Base-by-base conservation (phyloP, 2,888 invertebrate species). In the Phlogophora meticulosa region DNA sequence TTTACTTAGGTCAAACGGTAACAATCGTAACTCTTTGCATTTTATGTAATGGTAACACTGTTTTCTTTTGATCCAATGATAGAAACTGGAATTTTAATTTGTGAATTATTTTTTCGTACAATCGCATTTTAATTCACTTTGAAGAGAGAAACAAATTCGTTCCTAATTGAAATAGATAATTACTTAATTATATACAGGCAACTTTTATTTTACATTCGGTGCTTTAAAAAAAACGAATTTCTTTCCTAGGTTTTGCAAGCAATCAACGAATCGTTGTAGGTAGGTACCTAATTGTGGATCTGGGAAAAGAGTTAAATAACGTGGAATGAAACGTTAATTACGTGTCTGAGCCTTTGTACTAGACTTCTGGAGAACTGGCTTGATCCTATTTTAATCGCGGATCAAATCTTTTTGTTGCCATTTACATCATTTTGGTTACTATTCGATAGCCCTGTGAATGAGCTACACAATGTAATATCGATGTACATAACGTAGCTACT, bases 241-340 rank as follows among this genome's bases (percentile, higher is more conserved):
- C 5, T 40, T 20, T 40, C 13, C 17, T 10, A 13, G 9, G n/a
- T 17, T 62, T 62, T 2, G 24, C 17, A n/a, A 32, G 32, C 11
- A 32, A 15, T 32, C 15, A 34, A 17, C 15, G 15, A 63, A 48
- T 48, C 13, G 32, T 17, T 63, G 36, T 45, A 20, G 11, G n/a
- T 38, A 68, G 70, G n/a, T n/a, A n/a, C n/a, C 63, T 49, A 59
- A 38, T 69, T 64, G 59, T 64, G 65, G 69, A 76, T 72, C 75
- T 63, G 64, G 64, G 57, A 76, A 67, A 72, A 74, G 73, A 82
- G 83, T 84, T 84, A 85, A 86, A 84, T 83, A 84, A 80, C 79
- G 76, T 80, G 78, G 76, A 82, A 85, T 84, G 79, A 84, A 82
- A 77, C 76, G 78, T 78, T 82, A 86, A 76, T 85, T 83, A 83